Percentiles rank a stretch among this genome's conserved stretches.
These are phyloP conservation scores for Dicyrtomina minuta DNA, from an alignment of 2,888 invertebrate genomes.

Conservation along the genomic window DNA sequence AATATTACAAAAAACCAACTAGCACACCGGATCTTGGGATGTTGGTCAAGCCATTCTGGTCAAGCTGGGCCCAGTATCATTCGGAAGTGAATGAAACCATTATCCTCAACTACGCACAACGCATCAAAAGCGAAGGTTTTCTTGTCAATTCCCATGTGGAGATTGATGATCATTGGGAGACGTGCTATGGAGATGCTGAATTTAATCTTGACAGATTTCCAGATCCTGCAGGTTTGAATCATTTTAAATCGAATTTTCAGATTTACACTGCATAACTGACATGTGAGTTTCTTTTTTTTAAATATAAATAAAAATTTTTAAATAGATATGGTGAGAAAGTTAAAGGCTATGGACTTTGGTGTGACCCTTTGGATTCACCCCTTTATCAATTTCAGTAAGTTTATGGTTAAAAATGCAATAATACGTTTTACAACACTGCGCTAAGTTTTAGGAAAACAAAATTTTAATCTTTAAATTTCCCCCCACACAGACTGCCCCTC, in stretches of 20 bases:
- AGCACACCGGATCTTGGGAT: slow-evolving; percentile 32
- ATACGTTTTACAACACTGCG: not conserved
- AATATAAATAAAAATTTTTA: too few relatives aligned
- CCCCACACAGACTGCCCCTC: slow-evolving; percentile 63
- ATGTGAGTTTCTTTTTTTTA: too few relatives aligned
- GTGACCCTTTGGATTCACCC: slow-evolving; percentile 84
- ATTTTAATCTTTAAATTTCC: not conserved
- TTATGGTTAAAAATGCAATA: too few relatives aligned
- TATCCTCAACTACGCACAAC: slow-evolving; percentile 40
- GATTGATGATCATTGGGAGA: slow-evolving; percentile 86
- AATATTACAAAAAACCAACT: slow-evolving; percentile 27
- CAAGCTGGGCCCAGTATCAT: slow-evolving; percentile 37
- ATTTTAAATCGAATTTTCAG: not conserved
- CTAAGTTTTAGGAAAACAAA: not conserved
- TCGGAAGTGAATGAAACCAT: slow-evolving; percentile 22
- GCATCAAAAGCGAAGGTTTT: slow-evolving; percentile 43
- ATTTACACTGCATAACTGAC: too few relatives aligned
- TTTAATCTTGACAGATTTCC: slow-evolving; percentile 73
- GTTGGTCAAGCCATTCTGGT: slow-evolving; percentile 38
- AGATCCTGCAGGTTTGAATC: slow-evolving; percentile 53
- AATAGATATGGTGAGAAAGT: slow-evolving; percentile 41
- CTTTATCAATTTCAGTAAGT: slow-evolving; percentile 66
- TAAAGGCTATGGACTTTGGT: slow-evolving; percentile 64
- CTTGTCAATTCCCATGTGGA: slow-evolving; percentile 65
- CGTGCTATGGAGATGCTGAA: slow-evolving; percentile 76